Percentiles rank a stretch among this genome's conserved stretches.
Evolutionary conservation across 2,888 invertebrate genomes (phyloP).

Genomic region (Drosophila nr. perissopoda): DNA sequence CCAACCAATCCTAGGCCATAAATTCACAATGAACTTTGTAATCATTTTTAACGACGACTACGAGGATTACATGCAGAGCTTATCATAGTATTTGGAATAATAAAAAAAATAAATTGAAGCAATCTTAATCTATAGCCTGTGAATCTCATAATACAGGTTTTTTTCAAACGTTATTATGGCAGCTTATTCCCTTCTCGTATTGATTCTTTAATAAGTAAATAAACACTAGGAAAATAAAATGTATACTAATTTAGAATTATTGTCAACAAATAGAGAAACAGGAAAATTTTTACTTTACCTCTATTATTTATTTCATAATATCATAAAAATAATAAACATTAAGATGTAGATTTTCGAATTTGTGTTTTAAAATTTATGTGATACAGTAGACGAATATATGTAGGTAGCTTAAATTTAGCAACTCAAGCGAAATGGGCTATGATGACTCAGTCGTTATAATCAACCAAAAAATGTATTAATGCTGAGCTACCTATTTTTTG

Average conservation of each 20-base stretch:
- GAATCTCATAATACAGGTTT: too few relatives aligned
- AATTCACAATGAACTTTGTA: slow-evolving; percentile 3
- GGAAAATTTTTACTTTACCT: neutral
- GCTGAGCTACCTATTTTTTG: neutral
- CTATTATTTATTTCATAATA: neutral
- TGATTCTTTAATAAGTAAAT: too few relatives aligned
- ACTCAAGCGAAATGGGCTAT: neutral
- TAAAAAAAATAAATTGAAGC: too few relatives aligned
- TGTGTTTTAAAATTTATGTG: neutral
- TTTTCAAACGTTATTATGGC: too few relatives aligned
- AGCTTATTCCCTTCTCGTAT: too few relatives aligned
- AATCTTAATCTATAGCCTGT: too few relatives aligned
- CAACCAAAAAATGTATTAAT: neutral
- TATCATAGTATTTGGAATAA: neutral
- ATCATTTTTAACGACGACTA: neutral
- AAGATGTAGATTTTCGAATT: neutral
- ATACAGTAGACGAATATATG: neutral
- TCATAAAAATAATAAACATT: neutral
- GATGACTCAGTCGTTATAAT: neutral
- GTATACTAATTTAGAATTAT: neutral
- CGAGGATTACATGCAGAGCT: neutral
- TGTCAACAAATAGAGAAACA: neutral
- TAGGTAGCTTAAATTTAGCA: neutral
- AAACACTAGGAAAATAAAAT: too few relatives aligned
- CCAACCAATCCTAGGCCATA: neutral